Base-by-base conservation (phyloP, 2,797 vertebrate species). In the Nannoperca obscura region DNA sequence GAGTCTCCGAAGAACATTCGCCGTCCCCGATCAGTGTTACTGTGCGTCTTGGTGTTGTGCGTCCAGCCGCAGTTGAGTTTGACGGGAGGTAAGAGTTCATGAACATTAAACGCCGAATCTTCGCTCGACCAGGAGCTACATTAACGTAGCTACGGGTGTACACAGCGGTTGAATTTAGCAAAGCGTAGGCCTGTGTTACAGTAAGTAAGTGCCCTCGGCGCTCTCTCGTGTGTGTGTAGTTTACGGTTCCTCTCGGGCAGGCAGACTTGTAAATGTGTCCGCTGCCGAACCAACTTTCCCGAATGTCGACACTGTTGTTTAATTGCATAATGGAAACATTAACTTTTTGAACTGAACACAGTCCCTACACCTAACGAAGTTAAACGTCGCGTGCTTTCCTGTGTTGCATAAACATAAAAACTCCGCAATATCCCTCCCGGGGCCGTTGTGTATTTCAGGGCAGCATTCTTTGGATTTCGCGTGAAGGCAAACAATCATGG, bases 61-160 rank as follows among this genome's bases (percentile, higher is more conserved):
- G 5, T 82, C 0, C 75, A 73, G 8, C 80, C 80, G 13, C 84
- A 40, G 58, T 10, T 64, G 22, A 46, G 12, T 74, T 14, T 65
- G 38, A 52, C 77, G 0, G 90, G 78, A 75, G 95, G 95, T 95
- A 74, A 91, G 94, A 47, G 0, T 8, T 20, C 1, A 27, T 27
- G n/a, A n/a, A n/a, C n/a, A n/a, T n/a, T n/a, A 11, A 1, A 63
- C 53, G 42, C 11, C 3, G 9, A 14, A 8, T 30, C 32, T 30
- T 12, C 0, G 9, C 40, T 47, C 8, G 10, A 11, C 2, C 36
- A 10, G 2, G 5, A 24, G 32, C 24, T 5, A 32, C 30, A 54
- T 7, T 1, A 20, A 53, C 54, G 7, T 52, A 0, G 40, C 52
- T n/a, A 0, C 67, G 44, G 34, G 7, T 58, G 40, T 46, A 6